Evolutionary conservation across 1,140 invertebrate genomes (phyloP).

Genomic region (Ooceraea biroi): DNA sequence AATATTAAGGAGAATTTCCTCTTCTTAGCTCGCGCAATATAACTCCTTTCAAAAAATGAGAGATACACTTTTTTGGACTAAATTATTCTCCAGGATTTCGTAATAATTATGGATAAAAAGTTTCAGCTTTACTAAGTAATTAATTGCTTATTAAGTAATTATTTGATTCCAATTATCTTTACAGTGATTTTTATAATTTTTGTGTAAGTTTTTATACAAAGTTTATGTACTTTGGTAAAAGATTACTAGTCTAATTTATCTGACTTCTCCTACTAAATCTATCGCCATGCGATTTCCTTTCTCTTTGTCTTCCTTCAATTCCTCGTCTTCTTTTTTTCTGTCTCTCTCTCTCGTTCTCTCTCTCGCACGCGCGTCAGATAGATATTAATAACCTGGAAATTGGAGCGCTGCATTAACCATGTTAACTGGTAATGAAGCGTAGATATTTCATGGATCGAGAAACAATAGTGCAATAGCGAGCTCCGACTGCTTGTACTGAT

Average conservation of each 20-base stretch:
- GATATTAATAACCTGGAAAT: slow-evolving; percentile 43
- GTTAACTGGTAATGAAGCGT: slow-evolving; percentile 44
- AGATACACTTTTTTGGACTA: neutral
- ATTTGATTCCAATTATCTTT: neutral
- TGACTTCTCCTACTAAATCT: too few species aligned
- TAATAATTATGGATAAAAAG: neutral
- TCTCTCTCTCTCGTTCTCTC: neutral
- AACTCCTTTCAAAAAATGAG: neutral
- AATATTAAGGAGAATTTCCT: neutral
- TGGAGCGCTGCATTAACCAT: slow-evolving; percentile 3
- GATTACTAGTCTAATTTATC: neutral
- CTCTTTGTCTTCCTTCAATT: neutral
- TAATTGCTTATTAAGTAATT: neutral
- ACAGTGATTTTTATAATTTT: too few species aligned
- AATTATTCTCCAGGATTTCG: neutral
- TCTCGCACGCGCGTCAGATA: neutral
- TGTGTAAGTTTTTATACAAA: neutral
- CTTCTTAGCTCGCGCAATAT: neutral
- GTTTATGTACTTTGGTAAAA: neutral
- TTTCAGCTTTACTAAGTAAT: neutral
- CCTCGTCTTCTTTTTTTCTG: neutral
- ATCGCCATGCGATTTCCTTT: neutral
- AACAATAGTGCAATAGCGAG: slow-evolving; percentile 11
- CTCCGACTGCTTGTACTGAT: slow-evolving; percentile 33
- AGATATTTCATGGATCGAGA: slow-evolving; percentile 28